phyloP scores from a whole-genome alignment of 2,113 vertebrate species.

The Daphoenositta chrysoptera region DNA sequence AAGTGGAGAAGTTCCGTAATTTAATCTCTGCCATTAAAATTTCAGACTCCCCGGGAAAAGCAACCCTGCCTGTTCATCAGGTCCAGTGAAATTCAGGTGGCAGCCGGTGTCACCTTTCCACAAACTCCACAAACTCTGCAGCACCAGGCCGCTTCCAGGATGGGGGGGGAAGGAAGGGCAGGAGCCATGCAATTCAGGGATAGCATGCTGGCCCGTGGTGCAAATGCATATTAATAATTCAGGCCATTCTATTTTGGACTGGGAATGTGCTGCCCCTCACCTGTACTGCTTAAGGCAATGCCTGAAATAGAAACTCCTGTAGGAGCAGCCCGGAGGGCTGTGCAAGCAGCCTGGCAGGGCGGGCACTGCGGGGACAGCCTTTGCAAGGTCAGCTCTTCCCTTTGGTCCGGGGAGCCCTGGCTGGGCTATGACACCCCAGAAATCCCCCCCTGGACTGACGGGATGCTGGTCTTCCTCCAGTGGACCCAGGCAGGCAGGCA shows the following conservation, averaged over 20 bases:
- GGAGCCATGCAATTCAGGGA: accelerated
- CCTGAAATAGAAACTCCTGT: not conserved
- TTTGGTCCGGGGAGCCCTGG: not conserved
- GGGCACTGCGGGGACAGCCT: not conserved
- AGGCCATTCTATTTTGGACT: not conserved
- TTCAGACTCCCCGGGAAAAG: constrained; percentile 13
- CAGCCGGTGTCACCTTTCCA: not conserved
- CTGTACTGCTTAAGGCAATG: not conserved
- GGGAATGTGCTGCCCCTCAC: not conserved
- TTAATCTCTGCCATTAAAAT: constrained; percentile 29
- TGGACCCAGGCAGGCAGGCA: not conserved
- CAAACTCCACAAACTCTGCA: not conserved
- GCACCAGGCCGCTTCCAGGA: not conserved
- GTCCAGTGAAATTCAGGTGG: not conserved
- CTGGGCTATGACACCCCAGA: not conserved
- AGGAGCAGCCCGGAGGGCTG: not conserved
- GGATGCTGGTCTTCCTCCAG: not conserved
- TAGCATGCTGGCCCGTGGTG: accelerated
- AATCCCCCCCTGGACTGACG: accelerated
- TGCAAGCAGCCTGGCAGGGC: not conserved
- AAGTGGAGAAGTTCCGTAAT: constrained; percentile 36
- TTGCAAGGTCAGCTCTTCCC: not conserved
- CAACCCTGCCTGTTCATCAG: constrained; percentile 28
- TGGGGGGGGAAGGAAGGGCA: not conserved
- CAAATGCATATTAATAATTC: not conserved